These are phyloP conservation scores for Synanthedon myopaeformis DNA, from an alignment of 2,888 invertebrate genomes.

Conservation along the genomic window DNA sequence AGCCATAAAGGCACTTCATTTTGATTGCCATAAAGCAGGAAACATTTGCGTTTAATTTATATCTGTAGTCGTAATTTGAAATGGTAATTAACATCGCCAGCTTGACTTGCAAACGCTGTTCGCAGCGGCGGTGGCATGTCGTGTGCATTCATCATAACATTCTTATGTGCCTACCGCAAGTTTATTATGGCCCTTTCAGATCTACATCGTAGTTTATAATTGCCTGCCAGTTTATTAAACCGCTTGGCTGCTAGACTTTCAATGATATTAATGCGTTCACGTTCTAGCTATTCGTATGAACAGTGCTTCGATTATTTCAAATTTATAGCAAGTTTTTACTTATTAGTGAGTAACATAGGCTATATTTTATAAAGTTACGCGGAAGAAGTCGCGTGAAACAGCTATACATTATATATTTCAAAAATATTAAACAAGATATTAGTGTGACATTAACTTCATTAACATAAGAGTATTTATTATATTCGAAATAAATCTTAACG, in stretches of 20 bases:
- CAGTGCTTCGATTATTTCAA: too few relatives aligned
- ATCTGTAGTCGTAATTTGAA: slow-evolving; percentile 43
- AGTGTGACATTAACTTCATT: too few relatives aligned
- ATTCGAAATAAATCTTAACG: too few relatives aligned
- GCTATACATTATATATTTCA: too few relatives aligned
- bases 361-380: too few relatives aligned
- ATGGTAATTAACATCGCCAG: slow-evolving; percentile 47
- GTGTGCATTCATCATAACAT: slow-evolving; percentile 29
- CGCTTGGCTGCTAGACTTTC: not conserved
- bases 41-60: slow-evolving; percentile 23
- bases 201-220: not conserved
- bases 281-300: too few relatives aligned
- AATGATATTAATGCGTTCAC: not conserved
- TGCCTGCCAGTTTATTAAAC: not conserved
- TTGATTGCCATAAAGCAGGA: not conserved
- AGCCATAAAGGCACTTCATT: not conserved
- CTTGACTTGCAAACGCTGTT: slow-evolving; percentile 37
- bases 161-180: slow-evolving; percentile 16
- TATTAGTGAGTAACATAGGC: too few relatives aligned
- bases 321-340: too few relatives aligned
- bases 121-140: slow-evolving; percentile 10
- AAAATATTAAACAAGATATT: too few relatives aligned
- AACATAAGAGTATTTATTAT: too few relatives aligned
- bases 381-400: too few relatives aligned
- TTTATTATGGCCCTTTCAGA: slow-evolving; percentile 13